These are phyloP conservation scores for Clupea harengus DNA, from an alignment of 2,113 vertebrate species.

Conservation along the genomic window DNA sequence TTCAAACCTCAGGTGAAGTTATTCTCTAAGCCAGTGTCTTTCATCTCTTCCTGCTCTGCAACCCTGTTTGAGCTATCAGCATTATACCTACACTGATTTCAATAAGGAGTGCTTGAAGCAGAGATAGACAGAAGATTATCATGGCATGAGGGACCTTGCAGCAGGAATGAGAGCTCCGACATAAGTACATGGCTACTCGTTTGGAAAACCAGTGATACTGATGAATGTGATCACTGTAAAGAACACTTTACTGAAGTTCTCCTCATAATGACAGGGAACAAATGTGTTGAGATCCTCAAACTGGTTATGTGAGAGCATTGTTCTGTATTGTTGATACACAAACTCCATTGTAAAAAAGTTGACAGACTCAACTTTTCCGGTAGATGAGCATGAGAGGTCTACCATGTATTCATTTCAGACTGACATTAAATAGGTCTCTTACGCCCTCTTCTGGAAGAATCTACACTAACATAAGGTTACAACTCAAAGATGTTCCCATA, in stretches of 20 bases:
- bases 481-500: too few species aligned
- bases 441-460: background rate
- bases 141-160: background rate
- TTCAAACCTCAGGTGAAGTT: too few species aligned
- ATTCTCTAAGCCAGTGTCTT: too few species aligned
- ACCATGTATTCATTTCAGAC: background rate
- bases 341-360: background rate
- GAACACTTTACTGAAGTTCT: background rate
- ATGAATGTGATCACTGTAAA: background rate
- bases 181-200: background rate
- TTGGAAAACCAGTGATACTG: background rate
- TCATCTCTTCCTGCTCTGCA: too few species aligned
- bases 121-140: background rate
- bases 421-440: background rate
- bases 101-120: too few species aligned
- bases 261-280: background rate
- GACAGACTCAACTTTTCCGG: background rate
- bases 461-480: too few species aligned
- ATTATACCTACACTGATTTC: too few species aligned
- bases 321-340: too few species aligned
- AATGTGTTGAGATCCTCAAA: background rate
- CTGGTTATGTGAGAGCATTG: background rate
- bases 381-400: background rate
- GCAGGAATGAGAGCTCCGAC: background rate
- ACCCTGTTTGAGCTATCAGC: too few species aligned